phyloP scores from a whole-genome alignment of 2,888 invertebrate genomes.

The Ophion ellenae region DNA sequence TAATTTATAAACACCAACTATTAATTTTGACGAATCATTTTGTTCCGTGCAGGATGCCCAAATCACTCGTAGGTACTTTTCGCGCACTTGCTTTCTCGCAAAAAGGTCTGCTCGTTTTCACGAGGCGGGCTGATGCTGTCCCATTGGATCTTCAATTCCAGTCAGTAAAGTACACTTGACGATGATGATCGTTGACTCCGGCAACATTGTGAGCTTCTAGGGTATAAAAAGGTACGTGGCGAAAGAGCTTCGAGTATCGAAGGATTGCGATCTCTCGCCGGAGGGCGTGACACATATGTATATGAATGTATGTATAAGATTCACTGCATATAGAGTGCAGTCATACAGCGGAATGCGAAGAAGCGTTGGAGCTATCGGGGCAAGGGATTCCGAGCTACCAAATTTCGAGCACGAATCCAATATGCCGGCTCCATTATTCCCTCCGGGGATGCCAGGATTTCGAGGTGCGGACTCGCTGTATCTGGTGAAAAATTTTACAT shows the following conservation, averaged over 20 bases:
- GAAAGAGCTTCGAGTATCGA: slow-evolving; percentile 40
- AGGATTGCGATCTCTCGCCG: slow-evolving; percentile 26
- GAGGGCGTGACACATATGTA: background rate
- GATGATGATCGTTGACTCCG: background rate
- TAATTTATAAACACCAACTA: too few relatives aligned
- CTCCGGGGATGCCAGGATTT: slow-evolving; percentile 51
- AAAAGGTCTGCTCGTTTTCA: slow-evolving; percentile 18
- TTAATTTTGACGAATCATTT: too few relatives aligned
- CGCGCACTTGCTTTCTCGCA: background rate
- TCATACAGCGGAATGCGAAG: slow-evolving; percentile 38
- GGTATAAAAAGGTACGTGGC: slow-evolving; percentile 26
- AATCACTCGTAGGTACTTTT: background rate
- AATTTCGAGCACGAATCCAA: slow-evolving; percentile 72
- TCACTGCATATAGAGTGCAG: background rate
- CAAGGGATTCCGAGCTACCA: slow-evolving; percentile 60
- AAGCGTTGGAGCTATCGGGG: slow-evolving; percentile 46
- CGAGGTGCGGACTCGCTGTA: slow-evolving; percentile 37
- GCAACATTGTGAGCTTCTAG: slow-evolving; percentile 17
- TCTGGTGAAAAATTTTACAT: slow-evolving; percentile 31
- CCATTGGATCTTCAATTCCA: background rate
- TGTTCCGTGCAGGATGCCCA: too few relatives aligned
- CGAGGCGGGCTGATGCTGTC: background rate
- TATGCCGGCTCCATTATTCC: slow-evolving; percentile 68
- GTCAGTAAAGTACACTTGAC: background rate
- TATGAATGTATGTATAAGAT: background rate